phyloP scores from a whole-genome alignment of 2,113 vertebrate species.

The Mormoops blainvillei region DNA sequence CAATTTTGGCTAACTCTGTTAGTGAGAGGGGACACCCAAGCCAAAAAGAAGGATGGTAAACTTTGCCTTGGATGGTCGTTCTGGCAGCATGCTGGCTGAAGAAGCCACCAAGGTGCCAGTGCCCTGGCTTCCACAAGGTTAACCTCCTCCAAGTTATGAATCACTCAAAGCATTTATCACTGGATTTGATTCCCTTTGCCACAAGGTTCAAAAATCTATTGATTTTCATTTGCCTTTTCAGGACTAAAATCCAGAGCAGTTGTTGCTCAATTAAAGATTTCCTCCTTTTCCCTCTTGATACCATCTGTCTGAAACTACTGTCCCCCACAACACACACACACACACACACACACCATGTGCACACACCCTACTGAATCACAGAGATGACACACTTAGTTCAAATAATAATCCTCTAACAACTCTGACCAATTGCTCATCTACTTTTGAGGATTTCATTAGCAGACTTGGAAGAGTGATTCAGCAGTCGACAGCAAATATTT shows the following conservation, averaged over 20 bases:
- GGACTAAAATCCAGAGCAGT: not conserved
- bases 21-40: not conserved
- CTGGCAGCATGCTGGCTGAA: not conserved
- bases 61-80: not conserved
- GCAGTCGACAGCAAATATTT: conserved; percentile 41
- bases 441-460: conserved; percentile 44
- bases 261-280: conserved; percentile 18
- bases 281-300: conserved; percentile 7
- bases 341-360: not conserved
- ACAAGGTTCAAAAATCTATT: not conserved
- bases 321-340: not conserved
- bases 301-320: conserved; percentile 24
- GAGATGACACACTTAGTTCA: conserved; percentile 33
- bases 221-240: not conserved
- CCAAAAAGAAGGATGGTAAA: not conserved
- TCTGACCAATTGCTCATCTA: conserved; percentile 52
- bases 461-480: conserved; percentile 46
- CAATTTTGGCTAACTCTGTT: not conserved
- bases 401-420: conserved; percentile 42
- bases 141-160: not conserved
- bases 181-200: not conserved
- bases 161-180: not conserved
- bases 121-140: not conserved
- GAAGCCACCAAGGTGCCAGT: not conserved
- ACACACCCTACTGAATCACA: conserved; percentile 60